Evolutionary conservation across 2,888 invertebrate species (phyloP).

Genomic region (Caenorhabditis sp.): DNA sequence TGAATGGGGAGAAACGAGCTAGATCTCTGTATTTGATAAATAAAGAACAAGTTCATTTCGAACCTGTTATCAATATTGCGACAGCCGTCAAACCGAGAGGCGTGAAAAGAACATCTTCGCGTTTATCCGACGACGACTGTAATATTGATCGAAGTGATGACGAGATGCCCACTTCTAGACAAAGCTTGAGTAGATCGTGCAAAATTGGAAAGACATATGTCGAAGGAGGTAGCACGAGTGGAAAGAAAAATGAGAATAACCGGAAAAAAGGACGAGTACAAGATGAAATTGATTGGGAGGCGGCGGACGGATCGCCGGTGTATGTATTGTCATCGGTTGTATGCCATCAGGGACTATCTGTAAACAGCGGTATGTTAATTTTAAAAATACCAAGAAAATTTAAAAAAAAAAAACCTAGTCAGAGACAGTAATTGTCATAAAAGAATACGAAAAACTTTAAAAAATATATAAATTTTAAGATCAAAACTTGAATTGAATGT

Average conservation of each 20-base stretch:
- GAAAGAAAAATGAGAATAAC: background rate
- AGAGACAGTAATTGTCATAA: too few relatives aligned
- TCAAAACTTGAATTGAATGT: too few relatives aligned
- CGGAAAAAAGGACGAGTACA: background rate
- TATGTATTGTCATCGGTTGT: background rate
- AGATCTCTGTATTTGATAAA: background rate
- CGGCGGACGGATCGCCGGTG: background rate
- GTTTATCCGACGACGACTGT: background rate
- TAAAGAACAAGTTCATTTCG: background rate
- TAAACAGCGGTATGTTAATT: background rate
- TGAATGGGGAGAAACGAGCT: background rate
- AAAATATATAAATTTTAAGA: too few relatives aligned
- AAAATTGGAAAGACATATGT: background rate
- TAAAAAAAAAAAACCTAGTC: too few relatives aligned
- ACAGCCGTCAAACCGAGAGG: background rate
- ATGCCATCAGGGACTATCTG: background rate
- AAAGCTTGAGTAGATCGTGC: background rate
- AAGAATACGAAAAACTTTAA: too few relatives aligned
- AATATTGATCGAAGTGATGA: background rate
- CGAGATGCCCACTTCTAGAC: background rate
- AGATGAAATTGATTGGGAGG: background rate
- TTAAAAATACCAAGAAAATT: background rate
- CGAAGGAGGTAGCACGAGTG: background rate
- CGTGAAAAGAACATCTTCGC: background rate
- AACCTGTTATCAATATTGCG: background rate